Conservation (phyloP, 2,797 vertebrate species). For the Lutra lutra region DNA sequence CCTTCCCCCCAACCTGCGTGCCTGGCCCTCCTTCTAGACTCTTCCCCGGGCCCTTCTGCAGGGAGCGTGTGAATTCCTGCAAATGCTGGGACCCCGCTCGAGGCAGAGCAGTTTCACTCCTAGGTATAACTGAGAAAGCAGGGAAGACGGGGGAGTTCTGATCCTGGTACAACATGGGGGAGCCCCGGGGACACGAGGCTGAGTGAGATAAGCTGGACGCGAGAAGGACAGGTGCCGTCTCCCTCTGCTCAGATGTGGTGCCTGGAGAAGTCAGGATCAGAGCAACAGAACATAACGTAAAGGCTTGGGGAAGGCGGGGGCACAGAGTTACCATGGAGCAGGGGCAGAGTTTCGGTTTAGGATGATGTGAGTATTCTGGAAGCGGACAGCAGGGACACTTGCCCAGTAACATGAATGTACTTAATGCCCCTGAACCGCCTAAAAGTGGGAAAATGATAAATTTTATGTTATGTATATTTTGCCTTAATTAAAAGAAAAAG, state of each 20-base stretch:
- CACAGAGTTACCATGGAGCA: rapidly evolving
- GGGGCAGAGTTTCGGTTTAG: background rate
- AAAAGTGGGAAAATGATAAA: rapidly evolving
- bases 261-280: background rate
- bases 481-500: background rate
- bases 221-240: rapidly evolving
- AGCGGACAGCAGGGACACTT: rapidly evolving
- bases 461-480: background rate
- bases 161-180: rapidly evolving
- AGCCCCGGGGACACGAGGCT: background rate
- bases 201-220: background rate
- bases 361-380: background rate
- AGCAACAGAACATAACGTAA: background rate
- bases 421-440: background rate
- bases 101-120: rapidly evolving
- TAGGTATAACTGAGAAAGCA: no score
- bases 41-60: background rate
- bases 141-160: background rate
- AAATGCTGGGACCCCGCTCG: background rate
- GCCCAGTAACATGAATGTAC: background rate
- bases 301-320: background rate
- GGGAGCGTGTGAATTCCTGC: background rate
- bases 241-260: no score
- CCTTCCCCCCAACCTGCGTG: background rate
- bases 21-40: background rate